Evolutionary conservation across 1,140 invertebrate species (phyloP).

Genomic region (Physella acuta): DNA sequence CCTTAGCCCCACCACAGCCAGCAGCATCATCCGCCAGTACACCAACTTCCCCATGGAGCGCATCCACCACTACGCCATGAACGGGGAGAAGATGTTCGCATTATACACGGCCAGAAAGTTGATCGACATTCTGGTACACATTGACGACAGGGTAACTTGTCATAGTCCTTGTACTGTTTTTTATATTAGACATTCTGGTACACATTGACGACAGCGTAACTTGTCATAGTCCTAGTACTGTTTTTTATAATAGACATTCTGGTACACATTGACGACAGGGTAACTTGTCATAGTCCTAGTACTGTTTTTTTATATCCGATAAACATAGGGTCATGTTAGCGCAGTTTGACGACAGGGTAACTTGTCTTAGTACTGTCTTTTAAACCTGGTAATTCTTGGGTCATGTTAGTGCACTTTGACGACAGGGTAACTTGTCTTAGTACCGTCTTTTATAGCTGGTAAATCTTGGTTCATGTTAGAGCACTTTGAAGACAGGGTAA

Average conservation of each 20-base stretch:
- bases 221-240: background rate
- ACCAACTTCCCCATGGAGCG: conserved; percentile 28
- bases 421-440: background rate
- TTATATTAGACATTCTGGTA: conserved; percentile 31
- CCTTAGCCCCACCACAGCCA: background rate
- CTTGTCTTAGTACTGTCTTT: too few relatives aligned
- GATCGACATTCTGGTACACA: conserved; percentile 37
- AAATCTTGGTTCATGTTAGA: background rate
- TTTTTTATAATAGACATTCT: conserved; percentile 27
- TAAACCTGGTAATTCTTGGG: too few relatives aligned
- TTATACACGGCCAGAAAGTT: conserved; percentile 31
- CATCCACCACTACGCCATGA: conserved; percentile 33
- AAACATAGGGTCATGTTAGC: background rate
- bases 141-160: conserved; percentile 20
- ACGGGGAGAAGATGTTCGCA: conserved; percentile 30
- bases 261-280: conserved; percentile 22
- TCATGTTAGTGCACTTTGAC: conserved; percentile 28
- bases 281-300: background rate
- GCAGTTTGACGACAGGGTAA: too few relatives aligned
- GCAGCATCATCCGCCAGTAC: conserved; percentile 19
- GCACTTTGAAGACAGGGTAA: too few relatives aligned
- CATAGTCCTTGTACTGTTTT: background rate
- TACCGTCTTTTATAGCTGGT: background rate
- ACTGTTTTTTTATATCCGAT: background rate
- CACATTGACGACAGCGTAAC: conserved; percentile 25